Base-by-base conservation (phyloP, 1,140 invertebrate species). In the Oryctes rhinoceros region DNA sequence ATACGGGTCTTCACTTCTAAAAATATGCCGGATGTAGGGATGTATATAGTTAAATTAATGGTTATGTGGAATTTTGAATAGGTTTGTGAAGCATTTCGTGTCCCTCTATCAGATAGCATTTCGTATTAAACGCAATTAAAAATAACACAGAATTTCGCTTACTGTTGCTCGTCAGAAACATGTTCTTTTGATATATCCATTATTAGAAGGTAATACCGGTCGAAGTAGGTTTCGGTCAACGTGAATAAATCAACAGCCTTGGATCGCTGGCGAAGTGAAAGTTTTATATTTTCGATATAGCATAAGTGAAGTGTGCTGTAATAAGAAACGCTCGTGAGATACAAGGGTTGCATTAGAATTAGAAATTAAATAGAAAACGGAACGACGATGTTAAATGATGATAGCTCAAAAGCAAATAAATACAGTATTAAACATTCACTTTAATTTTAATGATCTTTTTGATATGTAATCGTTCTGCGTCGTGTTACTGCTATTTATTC, bases 141-240 rank as follows among this genome's bases (percentile, higher is more conserved):
- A 37, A 13, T 10, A 15, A 71, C 65, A 37, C 65, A 24, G 1
- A 35, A 35, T 6, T 9, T 30, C 24, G 10, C 65, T 71, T 71
- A 71, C 24, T 4, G 1, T 71, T 15, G 4, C 13, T 62, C 39
- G 18, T 35, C 20, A 71, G 24, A 71, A 35, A 71, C 35, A 71
- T 71, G 24, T 71, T 71, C 11, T 3, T 13, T 71, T 71, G 65
- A 71, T 24, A 71, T 71, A 35, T 71, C 20, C 20, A 37, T 71
- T 15, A 37, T 71, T 4, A 44, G 7, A 18, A 24, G 65, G 6
- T 71, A 37, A 24, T 71, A 24, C 24, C 24, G 35, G 24, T 71
- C 65, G 65, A 71, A 71, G 35, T 71, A 71, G 65, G 65, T 71
- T 71, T 71, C 65, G 65, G 20, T 71, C 65, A 37, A 13, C 24